Percentiles rank a stretch among this genome's conserved stretches.
Evolutionary conservation across 1,140 invertebrate species (phyloP).

Genomic region (Philopotamus ludificatus): DNA sequence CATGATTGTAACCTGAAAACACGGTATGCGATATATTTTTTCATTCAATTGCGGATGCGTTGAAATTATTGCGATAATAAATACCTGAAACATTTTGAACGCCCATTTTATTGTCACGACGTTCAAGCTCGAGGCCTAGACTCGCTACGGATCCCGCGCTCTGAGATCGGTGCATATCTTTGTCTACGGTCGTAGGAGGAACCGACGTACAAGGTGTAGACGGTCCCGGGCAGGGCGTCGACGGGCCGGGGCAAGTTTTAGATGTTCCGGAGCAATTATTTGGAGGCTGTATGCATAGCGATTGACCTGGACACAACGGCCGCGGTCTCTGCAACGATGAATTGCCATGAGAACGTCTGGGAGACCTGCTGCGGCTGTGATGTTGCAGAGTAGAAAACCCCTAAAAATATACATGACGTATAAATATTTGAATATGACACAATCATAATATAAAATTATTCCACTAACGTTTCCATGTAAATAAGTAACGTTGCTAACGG

Average conservation of each 20-base stretch:
- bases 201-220: conserved; percentile 6
- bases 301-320: conserved; percentile 10
- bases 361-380: conserved; percentile 34
- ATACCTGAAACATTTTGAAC: conserved; percentile 38
- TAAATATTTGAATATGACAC: not conserved
- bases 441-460: not conserved
- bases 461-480: not conserved
- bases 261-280: conserved; percentile 2
- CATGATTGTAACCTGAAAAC: conserved; percentile 36
- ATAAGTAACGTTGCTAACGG: conserved; percentile 5
- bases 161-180: conserved; percentile 35
- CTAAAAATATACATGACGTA: conserved; percentile 16
- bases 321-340: conserved; percentile 33
- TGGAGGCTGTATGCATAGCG: not conserved
- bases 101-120: conserved; percentile 19
- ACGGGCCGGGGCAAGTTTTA: not conserved
- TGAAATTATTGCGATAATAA: not conserved
- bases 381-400: conserved; percentile 39
- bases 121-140: conserved; percentile 26
- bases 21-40: too few relatives aligned
- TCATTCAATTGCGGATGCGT: not conserved
- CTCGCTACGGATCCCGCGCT: conserved; percentile 38
- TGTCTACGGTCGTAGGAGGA: not conserved
- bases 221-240: conserved; percentile 11
- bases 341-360: conserved; percentile 14